phyloP scores from a whole-genome alignment of 2,888 invertebrate species.

The Timema podura region DNA sequence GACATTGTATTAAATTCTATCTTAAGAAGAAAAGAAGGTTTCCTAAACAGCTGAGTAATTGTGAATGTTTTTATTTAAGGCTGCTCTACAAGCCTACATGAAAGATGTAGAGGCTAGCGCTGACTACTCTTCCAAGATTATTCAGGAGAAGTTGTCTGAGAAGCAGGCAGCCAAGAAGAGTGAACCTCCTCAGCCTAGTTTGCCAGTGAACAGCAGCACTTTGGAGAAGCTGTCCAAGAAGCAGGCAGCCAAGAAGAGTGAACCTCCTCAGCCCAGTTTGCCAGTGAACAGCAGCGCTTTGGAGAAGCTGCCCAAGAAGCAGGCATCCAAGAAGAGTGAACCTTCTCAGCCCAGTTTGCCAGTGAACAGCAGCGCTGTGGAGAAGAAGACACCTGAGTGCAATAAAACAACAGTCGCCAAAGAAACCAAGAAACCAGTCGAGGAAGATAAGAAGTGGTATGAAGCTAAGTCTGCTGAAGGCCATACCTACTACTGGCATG shows the following conservation, averaged over 20 bases:
- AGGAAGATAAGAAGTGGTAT: constrained; percentile 61
- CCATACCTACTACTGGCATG: constrained; percentile 82
- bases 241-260: background rate
- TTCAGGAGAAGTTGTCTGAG: constrained; percentile 38
- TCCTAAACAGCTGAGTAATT: too few relatives aligned
- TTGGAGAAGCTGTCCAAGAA: constrained; percentile 36
- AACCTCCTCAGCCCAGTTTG: background rate
- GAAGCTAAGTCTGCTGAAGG: constrained; percentile 75
- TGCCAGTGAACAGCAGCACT: constrained; percentile 43
- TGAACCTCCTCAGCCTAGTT: background rate
- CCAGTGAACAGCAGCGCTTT: constrained; percentile 44
- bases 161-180: background rate
- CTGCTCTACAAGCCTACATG: constrained; percentile 81
- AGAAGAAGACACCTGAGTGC: constrained; percentile 33
- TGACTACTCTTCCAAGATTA: constrained; percentile 57
- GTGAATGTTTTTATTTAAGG: constrained; percentile 44
- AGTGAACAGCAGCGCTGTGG: constrained; percentile 45
- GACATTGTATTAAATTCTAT: too few relatives aligned
- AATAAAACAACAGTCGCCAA: background rate
- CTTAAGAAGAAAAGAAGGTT: too few relatives aligned
- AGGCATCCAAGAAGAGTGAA: background rate
- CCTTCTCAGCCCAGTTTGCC: too few relatives aligned
- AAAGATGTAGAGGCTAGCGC: constrained; percentile 74
- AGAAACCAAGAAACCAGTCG: constrained; percentile 39
- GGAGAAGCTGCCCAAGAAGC: constrained; percentile 35